These are phyloP conservation scores for Gallinago media DNA, from an alignment of 2,113 vertebrate species.

Conservation along the genomic window DNA sequence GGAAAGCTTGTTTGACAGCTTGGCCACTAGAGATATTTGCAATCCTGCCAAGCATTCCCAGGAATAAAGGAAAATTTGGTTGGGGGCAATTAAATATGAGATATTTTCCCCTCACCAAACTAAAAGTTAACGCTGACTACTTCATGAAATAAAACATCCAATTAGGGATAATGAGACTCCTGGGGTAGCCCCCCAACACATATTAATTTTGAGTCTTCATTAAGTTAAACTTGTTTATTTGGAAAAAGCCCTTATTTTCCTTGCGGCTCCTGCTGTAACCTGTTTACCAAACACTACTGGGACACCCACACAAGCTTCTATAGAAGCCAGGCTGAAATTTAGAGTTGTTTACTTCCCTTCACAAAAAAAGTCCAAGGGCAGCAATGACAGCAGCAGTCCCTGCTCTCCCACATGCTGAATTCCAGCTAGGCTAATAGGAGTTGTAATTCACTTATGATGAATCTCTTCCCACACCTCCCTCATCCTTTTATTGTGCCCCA, in stretches of 20 bases:
- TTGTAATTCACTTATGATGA: neutral
- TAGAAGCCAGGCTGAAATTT: constrained; percentile 30
- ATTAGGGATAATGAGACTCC: constrained; percentile 60
- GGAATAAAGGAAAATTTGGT: constrained; percentile 24
- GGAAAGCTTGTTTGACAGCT: constrained; percentile 36
- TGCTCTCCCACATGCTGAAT: constrained; percentile 23
- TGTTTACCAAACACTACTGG: constrained; percentile 48
- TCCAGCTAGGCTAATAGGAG: constrained; percentile 9
- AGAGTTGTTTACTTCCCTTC: constrained; percentile 51
- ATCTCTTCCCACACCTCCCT: constrained; percentile 7
- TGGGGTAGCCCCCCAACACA: neutral
- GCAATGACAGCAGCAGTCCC: constrained; percentile 16
- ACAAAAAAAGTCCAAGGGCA: neutral
- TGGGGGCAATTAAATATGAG: constrained; percentile 30
- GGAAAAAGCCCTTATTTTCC: neutral
- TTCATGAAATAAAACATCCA: constrained; percentile 47
- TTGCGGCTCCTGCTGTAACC: neutral
- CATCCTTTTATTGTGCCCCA: neutral
- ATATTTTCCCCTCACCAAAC: constrained; percentile 3
- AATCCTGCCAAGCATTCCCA: constrained; percentile 35
- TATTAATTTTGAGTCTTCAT: constrained; percentile 37
- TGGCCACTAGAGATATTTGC: constrained; percentile 15
- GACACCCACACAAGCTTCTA: constrained; percentile 39
- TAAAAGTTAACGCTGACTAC: constrained; percentile 26
- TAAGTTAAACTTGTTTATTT: constrained; percentile 50